Evolutionary conservation across 2,888 invertebrate genomes (phyloP), one percentile per base, ranked within the genome.

Genomic region (Steinernema scapterisci): DNA sequence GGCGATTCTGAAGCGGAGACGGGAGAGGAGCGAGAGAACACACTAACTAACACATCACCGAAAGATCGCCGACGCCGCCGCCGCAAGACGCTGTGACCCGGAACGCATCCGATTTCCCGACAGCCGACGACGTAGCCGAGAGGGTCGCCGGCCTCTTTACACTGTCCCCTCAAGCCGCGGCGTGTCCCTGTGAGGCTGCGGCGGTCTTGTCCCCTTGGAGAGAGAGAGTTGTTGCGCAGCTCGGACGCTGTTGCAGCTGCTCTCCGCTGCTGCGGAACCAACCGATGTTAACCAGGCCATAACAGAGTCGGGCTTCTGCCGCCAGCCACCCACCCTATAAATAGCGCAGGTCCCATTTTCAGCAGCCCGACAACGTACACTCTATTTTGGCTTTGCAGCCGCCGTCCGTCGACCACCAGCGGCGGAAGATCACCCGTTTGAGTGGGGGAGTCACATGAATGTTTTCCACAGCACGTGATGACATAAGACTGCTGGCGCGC

Each of bases 101-200:
- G 63, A 63, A 63, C 63, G 63, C 63, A 63, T 63, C 63, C 63
- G 63, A 63, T 63, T 63, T 31, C 63, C 63, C 63, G 27, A 27
- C 63, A 63, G 63, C 63, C 63, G 63, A 25, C 52, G 21, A 52
- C 21, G 3, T 38, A 16, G 9, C 9, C 7, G 9, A 16, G 16
- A 44, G 45, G 45, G 45, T 44, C 45, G 45, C 45, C 13, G 48
- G n/a, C 38, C 31, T 27, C 63, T 13, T 63, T 63, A 63, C 63
- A 63, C 63, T 31, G 7, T 63, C 31, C n/a, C 31, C 63, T 31
- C 27, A 2, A 27, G 63, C n/a, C 21, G 21, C 25, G 31, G 63
- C 52, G 5, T 19, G 48, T 48, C 48, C n/a, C 48, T 48, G 48
- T 38, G 38, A 38, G 38, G 38, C 38, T 38, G 7, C 13, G n/a